phyloP scores from a whole-genome alignment of 1,140 invertebrate genomes.

The Lordiphosa mommai region DNA sequence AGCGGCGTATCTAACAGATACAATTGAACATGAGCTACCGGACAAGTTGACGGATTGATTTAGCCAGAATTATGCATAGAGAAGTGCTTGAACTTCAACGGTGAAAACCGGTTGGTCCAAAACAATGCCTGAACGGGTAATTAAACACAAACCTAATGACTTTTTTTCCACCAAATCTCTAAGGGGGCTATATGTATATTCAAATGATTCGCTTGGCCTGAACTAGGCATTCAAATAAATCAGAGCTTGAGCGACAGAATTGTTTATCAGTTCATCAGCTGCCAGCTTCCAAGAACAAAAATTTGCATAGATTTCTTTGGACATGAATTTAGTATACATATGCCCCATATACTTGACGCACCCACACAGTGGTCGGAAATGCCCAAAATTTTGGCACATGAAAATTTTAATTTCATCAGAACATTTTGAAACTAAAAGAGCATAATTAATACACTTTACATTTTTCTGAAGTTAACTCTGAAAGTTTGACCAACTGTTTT shows the following conservation, averaged over 20 bases:
- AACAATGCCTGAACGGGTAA: slow-evolving; percentile 15
- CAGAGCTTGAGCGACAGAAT: slow-evolving; percentile 5
- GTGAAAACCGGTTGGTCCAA: slow-evolving; percentile 52
- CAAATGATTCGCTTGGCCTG: slow-evolving; percentile 13
- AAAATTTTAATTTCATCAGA: no score
- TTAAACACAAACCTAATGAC: slow-evolving; percentile 37
- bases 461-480: no score
- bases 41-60: slow-evolving; percentile 40
- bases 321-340: not conserved
- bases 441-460: no score
- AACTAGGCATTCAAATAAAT: slow-evolving; percentile 24
- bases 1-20: slow-evolving; percentile 27
- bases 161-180: slow-evolving; percentile 15
- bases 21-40: slow-evolving; percentile 50
- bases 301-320: slow-evolving; percentile 41
- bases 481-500: no score
- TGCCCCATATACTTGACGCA: not conserved
- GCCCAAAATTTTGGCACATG: no score
- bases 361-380: no score
- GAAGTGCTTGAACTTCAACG: slow-evolving; percentile 52
- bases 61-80: slow-evolving; percentile 28
- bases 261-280: slow-evolving; percentile 28
- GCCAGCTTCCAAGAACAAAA: slow-evolving; percentile 32
- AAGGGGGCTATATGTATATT: slow-evolving; percentile 22
- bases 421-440: no score